Conservation (phyloP, 2,888 invertebrate genomes). For the Monoplex corrugatus region DNA sequence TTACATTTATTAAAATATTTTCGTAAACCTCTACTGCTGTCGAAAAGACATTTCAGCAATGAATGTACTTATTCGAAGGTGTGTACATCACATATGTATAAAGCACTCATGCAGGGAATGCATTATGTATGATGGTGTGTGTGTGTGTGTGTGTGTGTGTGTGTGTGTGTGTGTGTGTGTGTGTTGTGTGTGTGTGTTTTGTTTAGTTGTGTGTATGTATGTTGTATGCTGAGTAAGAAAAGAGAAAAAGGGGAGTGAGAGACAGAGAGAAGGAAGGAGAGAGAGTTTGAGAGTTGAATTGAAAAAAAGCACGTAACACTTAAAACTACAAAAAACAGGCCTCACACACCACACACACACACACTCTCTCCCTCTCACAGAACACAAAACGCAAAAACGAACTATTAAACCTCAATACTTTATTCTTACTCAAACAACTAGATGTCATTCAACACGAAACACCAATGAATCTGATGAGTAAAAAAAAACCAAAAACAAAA, state of each 20-base stretch:
- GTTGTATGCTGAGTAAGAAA: not conserved
- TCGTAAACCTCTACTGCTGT: too few relatives aligned
- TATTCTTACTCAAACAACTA: constrained; percentile 36
- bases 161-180: too few relatives aligned
- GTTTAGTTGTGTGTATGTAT: not conserved
- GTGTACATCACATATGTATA: too few relatives aligned
- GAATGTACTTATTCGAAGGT: too few relatives aligned
- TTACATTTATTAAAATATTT: too few relatives aligned
- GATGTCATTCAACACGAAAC: constrained; percentile 30
- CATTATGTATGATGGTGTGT: too few relatives aligned
- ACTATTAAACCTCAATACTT: constrained; percentile 18
- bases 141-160: too few relatives aligned
- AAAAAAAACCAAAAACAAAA: not conserved
- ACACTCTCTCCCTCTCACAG: not conserved
- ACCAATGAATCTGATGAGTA: constrained; percentile 21
- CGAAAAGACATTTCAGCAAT: too few relatives aligned
- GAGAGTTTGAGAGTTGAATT: not conserved
- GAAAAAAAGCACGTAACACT: not conserved
- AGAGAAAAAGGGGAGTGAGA: too few relatives aligned
- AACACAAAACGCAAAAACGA: not conserved
- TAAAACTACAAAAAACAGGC: not conserved
- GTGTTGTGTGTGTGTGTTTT: not conserved
- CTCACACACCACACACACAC: not conserved
- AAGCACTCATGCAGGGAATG: too few relatives aligned
- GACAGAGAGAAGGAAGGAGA: not conserved